These are phyloP conservation scores for Catalaphyllia jardinei DNA, from an alignment of 64 coral and sea anemone genomes.

Conservation along the genomic window DNA sequence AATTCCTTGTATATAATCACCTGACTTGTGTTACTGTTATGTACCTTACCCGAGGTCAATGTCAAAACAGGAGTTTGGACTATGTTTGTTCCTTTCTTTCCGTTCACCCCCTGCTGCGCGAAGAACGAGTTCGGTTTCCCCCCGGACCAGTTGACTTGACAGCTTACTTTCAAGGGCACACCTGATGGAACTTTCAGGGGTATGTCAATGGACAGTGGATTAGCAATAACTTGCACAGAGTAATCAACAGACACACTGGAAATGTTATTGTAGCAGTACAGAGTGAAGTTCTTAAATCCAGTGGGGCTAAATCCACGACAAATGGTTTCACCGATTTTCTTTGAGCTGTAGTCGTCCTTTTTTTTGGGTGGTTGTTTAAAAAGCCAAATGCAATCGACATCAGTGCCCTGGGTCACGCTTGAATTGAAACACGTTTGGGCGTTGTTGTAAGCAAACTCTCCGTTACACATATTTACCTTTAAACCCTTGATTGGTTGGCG, in stretches of 20 bases:
- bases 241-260: neutral
- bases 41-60: neutral
- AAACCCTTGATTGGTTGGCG: constrained; percentile 20
- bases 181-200: neutral
- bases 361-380: neutral
- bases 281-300: neutral
- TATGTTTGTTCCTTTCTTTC: constrained; percentile 35
- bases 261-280: constrained; percentile 27
- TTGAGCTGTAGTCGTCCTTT: neutral
- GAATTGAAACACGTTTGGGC: constrained; percentile 9
- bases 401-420: neutral
- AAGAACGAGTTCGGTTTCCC: constrained; percentile 15
- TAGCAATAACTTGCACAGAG: constrained; percentile 4
- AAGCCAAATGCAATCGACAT: constrained; percentile 11
- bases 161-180: neutral
- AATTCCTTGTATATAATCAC: neutral
- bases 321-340: neutral
- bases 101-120: neutral
- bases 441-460: constrained; percentile 36
- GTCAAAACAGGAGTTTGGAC: neutral
- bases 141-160: constrained; percentile 18
- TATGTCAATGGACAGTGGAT: constrained; percentile 28
- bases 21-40: neutral
- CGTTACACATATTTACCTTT: neutral
- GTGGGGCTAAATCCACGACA: neutral